Percentiles rank a stretch among this genome's conserved stretches.
Evolutionary conservation across 2,888 invertebrate species (phyloP).

Genomic region (Mesodorylaimus sp.): DNA sequence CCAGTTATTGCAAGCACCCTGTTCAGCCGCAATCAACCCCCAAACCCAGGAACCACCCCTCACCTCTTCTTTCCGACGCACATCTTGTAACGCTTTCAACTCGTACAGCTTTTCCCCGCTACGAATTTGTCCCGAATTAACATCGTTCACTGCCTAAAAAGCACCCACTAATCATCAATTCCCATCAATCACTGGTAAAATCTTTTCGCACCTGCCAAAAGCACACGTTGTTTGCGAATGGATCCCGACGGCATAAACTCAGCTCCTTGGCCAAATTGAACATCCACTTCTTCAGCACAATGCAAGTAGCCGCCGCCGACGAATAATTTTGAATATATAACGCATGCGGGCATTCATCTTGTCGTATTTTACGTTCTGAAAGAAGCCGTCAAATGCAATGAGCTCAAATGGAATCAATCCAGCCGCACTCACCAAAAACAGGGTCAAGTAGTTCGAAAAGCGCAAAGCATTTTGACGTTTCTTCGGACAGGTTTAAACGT

Average conservation of each 20-base stretch:
- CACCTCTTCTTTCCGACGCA: constrained; percentile 59
- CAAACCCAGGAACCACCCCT: neutral
- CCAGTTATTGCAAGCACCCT: neutral
- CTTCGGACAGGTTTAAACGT: constrained; percentile 58
- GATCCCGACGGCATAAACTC: constrained; percentile 45
- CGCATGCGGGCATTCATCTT: constrained; percentile 85
- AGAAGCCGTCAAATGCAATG: constrained; percentile 16
- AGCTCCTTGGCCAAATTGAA: constrained; percentile 27
- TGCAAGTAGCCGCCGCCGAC: constrained; percentile 83
- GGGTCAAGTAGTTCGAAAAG: constrained; percentile 92
- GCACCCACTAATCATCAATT: constrained; percentile 34
- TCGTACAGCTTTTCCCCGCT: constrained; percentile 82
- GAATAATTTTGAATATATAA: constrained; percentile 97
- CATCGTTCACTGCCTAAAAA: constrained; percentile 88
- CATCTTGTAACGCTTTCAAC: constrained; percentile 79
- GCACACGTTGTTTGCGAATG: constrained; percentile 47
- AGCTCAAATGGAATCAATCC: neutral
- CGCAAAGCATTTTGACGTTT: constrained; percentile 72
- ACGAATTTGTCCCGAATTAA: constrained; percentile 72
- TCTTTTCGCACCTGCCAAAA: constrained; percentile 33
- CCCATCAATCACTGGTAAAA: neutral
- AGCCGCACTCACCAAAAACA: constrained; percentile 59
- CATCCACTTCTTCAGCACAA: constrained; percentile 46
- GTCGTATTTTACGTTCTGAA: constrained; percentile 76
- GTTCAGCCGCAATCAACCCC: neutral